Evolutionary conservation across 2,888 invertebrate species (phyloP).

Genomic region (Eupithecia dodoneata): DNA sequence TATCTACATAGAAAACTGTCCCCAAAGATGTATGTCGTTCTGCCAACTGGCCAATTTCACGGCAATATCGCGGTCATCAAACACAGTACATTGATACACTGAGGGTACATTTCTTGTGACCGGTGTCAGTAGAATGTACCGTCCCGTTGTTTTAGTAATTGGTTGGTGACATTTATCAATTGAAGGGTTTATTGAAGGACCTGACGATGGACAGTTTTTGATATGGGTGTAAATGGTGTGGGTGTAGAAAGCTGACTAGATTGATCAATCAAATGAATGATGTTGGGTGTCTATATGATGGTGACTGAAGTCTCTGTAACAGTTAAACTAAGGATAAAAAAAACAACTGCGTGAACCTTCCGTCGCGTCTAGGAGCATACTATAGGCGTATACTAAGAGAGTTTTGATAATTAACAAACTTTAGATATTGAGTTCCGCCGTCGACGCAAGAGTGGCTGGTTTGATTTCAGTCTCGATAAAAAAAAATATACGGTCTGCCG

Average conservation of each 20-base stretch:
- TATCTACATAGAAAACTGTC: neutral
- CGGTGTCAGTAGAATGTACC: neutral
- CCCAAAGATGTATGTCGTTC: neutral
- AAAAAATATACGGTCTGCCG: no score
- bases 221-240: neutral
- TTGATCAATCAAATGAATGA: neutral
- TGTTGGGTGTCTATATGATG: neutral
- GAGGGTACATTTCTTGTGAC: neutral
- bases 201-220: neutral
- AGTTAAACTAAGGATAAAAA: no score
- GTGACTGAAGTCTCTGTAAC: neutral
- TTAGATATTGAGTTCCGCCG: neutral
- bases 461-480: no score
- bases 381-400: neutral
- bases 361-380: no score
- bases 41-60: neutral
- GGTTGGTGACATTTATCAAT: conserved; percentile 6
- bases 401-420: neutral
- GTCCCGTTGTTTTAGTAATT: neutral
- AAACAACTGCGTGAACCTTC: no score
- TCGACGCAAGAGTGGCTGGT: no score
- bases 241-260: neutral
- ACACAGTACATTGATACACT: neutral
- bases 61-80: neutral
- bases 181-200: conserved; percentile 10